These are phyloP conservation scores for Andrena camellia DNA, from an alignment of 2,888 invertebrate species.

Conservation along the genomic window DNA sequence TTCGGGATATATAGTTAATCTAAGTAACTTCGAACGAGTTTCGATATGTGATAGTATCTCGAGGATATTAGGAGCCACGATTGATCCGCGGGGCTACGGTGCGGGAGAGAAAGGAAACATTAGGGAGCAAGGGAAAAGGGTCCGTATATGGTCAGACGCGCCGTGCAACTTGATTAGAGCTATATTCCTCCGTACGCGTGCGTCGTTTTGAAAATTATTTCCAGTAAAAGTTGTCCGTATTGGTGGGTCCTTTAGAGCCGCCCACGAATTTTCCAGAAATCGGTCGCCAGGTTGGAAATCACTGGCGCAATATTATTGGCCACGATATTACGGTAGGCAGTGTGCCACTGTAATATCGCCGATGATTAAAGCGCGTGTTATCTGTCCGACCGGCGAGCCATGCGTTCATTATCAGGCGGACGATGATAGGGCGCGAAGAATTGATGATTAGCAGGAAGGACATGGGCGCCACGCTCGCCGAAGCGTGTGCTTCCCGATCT, in stretches of 20 bases:
- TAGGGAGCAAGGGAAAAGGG: neutral
- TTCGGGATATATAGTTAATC: neutral
- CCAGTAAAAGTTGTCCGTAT: neutral
- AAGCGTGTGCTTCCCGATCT: neutral
- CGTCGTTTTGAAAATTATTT: neutral
- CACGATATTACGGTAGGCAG: neutral
- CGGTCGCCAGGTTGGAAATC: neutral
- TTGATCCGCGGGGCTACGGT: neutral
- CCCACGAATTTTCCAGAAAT: neutral
- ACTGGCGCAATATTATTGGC: neutral
- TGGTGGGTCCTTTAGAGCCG: neutral
- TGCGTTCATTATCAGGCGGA: neutral
- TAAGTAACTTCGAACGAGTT: neutral
- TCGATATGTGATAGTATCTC: neutral
- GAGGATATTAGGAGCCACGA: conserved; percentile 1
- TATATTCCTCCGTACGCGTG: neutral
- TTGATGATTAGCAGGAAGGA: neutral
- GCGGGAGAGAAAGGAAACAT: neutral
- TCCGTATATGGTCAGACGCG: neutral
- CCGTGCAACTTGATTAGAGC: neutral
- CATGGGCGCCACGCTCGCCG: neutral
- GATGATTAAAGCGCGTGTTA: neutral
- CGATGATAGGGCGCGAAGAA: neutral
- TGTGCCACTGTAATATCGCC: neutral
- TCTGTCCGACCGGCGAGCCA: neutral